Evolutionary conservation across 2,888 invertebrate genomes (phyloP).

Genomic region (Asteroscopus sphinx): DNA sequence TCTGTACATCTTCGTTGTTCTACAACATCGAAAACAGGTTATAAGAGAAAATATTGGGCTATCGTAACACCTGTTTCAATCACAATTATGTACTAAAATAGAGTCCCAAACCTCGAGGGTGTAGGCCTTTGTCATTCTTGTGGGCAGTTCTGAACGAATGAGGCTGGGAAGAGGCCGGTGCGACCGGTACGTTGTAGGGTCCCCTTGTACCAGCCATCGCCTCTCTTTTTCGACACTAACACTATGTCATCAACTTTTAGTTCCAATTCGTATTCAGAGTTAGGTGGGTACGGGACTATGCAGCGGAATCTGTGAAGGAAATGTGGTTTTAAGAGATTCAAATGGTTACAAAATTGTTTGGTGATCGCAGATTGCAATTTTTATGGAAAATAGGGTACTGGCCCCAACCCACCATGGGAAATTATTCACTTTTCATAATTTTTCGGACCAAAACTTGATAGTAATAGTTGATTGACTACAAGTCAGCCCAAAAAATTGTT

Average conservation of each 20-base stretch:
- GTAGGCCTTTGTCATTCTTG: slow-evolving; percentile 70
- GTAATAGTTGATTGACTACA: too few species aligned
- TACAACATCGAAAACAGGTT: background rate
- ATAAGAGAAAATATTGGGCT: slow-evolving; percentile 34
- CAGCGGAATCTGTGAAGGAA: slow-evolving; percentile 93
- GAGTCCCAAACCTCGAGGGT: slow-evolving; percentile 62
- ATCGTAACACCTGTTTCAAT: slow-evolving; percentile 48
- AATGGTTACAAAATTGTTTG: too few species aligned
- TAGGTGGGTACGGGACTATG: slow-evolving; percentile 98
- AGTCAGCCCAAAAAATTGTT: too few species aligned
- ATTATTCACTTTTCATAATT: too few species aligned
- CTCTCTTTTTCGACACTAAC: slow-evolving; percentile 96
- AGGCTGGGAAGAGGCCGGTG: slow-evolving; percentile 98
- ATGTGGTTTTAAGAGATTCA: too few species aligned
- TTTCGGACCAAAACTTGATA: too few species aligned
- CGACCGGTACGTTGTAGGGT: slow-evolving; percentile 96
- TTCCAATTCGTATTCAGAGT: slow-evolving; percentile 97
- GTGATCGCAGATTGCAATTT: too few species aligned
- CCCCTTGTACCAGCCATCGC: slow-evolving; percentile 99
- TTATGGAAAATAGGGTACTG: too few species aligned
- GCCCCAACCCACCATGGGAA: too few species aligned
- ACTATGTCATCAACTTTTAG: slow-evolving; percentile 97
- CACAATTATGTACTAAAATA: slow-evolving; percentile 58
- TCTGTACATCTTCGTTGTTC: background rate
- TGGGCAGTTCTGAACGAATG: slow-evolving; percentile 94